Evolutionary conservation across 1,140 invertebrate genomes (phyloP), one percentile per base, ranked within the genome.

Genomic region (Sitophilus oryzae): DNA sequence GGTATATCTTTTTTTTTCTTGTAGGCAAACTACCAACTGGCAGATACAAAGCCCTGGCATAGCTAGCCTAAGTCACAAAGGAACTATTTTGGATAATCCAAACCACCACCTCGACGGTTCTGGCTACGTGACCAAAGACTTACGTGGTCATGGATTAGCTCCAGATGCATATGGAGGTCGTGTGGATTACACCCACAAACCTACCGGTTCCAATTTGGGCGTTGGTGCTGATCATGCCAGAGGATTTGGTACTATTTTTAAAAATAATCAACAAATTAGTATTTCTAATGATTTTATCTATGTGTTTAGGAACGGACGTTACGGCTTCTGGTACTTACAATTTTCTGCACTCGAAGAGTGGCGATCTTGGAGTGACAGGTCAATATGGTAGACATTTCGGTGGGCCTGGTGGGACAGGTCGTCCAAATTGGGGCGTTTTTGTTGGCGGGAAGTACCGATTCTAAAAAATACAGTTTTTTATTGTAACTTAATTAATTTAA

Each of bases 61-160:
- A 6, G 34, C 22, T 20, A 49, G 15, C 5, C 5, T 52, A 3
- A 40, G 49, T 19, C 58, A 60, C 21, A 30, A 4, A 23, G 53
- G 58, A 5, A 60, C 58, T 5, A 15, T 60, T 18, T 52, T 51
- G 11, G 35, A 51, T n/a, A 60, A 53, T 35, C n/a, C 15, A n/a
- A 50, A 55, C 11, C 58, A 59, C 23, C 30, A 35, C 8, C 35
- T 60, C 11, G 58, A 52, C 16, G 58, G 58, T 6, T 23, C 44
- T 11, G 52, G 34, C 15, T 55, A 48, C 23, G 48, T 15, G 1
- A 11, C 25, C 1, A 60, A 56, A 49, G 42, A 55, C 23, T 60
- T 52, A 1, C 18, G 34, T 23, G 30, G 25, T 19, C 37, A 42
- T 8, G 40, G 51, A 19, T 5, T 60, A 2, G 36, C 19, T 40